Conservation (phyloP, 2,113 vertebrate genomes). For the Amazona guildingii region DNA sequence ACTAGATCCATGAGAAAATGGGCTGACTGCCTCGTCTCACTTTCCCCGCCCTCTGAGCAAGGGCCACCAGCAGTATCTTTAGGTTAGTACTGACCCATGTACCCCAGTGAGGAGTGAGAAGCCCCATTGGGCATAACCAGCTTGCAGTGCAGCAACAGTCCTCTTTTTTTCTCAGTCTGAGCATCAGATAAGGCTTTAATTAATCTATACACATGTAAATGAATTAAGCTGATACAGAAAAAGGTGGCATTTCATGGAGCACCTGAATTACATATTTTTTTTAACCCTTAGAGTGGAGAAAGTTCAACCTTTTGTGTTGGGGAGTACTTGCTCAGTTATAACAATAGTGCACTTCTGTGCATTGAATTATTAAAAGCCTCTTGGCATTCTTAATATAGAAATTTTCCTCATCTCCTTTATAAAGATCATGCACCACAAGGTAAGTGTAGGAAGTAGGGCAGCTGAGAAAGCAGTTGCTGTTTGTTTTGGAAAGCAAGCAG, state of each 20-base stretch:
- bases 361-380: background rate
- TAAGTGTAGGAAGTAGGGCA: background rate
- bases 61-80: background rate
- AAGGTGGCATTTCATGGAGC: background rate
- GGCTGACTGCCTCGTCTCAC: background rate
- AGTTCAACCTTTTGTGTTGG: background rate
- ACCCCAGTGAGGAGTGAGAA: background rate
- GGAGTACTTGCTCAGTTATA: background rate
- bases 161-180: background rate
- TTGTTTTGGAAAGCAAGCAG: background rate
- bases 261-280: background rate
- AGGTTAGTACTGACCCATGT: background rate
- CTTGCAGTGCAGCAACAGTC: background rate
- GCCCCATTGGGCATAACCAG: background rate
- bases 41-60: background rate
- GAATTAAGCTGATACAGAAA: background rate
- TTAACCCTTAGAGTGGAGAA: background rate
- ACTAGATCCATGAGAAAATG: constrained; percentile 65
- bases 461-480: background rate
- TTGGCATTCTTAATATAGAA: background rate
- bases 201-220: background rate
- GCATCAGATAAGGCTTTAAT: background rate
- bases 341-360: background rate
- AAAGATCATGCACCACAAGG: background rate
- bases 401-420: background rate